phyloP scores from a whole-genome alignment of 2,797 vertebrate species.

The Arvicola amphibius region DNA sequence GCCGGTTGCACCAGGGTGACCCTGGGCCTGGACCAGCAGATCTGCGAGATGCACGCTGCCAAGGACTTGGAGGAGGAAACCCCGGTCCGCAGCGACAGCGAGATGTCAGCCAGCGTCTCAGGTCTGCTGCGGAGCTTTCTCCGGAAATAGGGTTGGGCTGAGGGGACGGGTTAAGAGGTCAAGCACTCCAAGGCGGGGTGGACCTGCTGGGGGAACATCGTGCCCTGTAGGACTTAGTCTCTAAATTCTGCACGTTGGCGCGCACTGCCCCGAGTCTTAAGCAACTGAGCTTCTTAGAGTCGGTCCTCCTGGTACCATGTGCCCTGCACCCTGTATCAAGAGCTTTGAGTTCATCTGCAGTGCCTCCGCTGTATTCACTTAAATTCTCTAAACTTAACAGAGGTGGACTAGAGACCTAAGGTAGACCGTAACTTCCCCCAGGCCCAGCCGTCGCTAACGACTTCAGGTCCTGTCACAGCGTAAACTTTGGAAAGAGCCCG shows the following conservation, averaged over 20 bases:
- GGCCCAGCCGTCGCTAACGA: not conserved
- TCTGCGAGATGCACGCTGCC: conserved; percentile 70
- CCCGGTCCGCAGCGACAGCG: conserved; percentile 92
- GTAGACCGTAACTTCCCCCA: not conserved
- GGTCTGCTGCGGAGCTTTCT: conserved; percentile 85
- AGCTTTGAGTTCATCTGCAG: not conserved
- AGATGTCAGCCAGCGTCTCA: conserved; percentile 90
- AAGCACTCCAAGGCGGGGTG: not conserved
- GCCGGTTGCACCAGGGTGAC: conserved; percentile 55
- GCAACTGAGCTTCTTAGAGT: not conserved
- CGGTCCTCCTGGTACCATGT: not conserved
- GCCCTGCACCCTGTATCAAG: not conserved
- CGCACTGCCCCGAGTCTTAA: not conserved
- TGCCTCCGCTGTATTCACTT: not conserved
- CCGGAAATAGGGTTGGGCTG: not conserved
- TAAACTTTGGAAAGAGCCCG: not conserved
- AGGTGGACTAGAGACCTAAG: not conserved
- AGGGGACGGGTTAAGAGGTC: not conserved
- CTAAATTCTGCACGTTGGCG: not conserved
- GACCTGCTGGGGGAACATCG: not conserved
- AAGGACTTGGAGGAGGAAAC: conserved; percentile 89
- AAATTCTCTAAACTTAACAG: not conserved
- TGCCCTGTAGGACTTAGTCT: not conserved
- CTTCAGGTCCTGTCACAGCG: not conserved
- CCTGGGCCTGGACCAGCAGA: conserved; percentile 56